Evolutionary conservation across 2,888 invertebrate species (phyloP).

Genomic region (Thyatira batis): DNA sequence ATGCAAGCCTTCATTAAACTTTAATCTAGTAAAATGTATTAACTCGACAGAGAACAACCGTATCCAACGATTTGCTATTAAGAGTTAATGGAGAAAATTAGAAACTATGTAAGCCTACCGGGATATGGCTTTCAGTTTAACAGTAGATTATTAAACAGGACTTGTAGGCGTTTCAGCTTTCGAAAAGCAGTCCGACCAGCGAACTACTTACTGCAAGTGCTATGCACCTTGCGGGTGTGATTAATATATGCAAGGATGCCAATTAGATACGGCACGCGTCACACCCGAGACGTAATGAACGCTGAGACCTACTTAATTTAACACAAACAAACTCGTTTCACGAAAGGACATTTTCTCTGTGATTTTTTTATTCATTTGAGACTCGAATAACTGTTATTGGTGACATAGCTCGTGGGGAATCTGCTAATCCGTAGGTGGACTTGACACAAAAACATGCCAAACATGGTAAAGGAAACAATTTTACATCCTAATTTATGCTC

Average conservation of each 20-base stretch:
- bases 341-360: slow-evolving; percentile 52
- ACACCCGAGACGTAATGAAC: slow-evolving; percentile 34
- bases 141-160: slow-evolving; percentile 60
- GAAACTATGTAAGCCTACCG: slow-evolving; percentile 52
- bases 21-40: slow-evolving; percentile 21
- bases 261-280: slow-evolving; percentile 70
- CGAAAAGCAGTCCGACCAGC: slow-evolving; percentile 51
- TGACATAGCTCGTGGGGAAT: slow-evolving; percentile 61
- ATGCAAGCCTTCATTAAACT: neutral
- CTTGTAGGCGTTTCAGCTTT: slow-evolving; percentile 56
- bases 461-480: neutral
- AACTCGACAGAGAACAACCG: slow-evolving; percentile 46
- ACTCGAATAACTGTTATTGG: slow-evolving; percentile 56
- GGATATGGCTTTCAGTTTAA: slow-evolving; percentile 64
- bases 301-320: slow-evolving; percentile 44
- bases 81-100: slow-evolving; percentile 49
- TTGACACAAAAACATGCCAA: slow-evolving; percentile 35
- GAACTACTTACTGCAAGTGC: slow-evolving; percentile 50
- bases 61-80: slow-evolving; percentile 22
- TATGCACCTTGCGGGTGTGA: slow-evolving; percentile 45
- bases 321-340: slow-evolving; percentile 49
- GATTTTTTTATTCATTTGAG: slow-evolving; percentile 30
- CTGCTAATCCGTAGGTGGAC: slow-evolving; percentile 55
- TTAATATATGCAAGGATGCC: slow-evolving; percentile 70
- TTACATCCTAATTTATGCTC: slow-evolving; percentile 5